Conservation (phyloP, 1,140 invertebrate species). For the Drosophila pectinifera region DNA sequence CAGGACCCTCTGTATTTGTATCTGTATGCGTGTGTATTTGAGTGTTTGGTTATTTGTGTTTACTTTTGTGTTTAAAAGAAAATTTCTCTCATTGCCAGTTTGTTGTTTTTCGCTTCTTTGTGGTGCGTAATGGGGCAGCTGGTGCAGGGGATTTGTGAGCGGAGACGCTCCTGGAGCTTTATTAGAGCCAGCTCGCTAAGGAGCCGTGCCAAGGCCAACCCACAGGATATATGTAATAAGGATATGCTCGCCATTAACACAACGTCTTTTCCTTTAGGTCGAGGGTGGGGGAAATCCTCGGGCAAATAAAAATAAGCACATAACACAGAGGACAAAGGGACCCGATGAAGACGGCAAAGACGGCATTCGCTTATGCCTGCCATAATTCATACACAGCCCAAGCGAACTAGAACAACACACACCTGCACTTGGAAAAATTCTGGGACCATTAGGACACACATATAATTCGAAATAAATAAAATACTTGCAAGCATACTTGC, state of each 20-base stretch:
- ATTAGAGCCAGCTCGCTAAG: conserved; percentile 38
- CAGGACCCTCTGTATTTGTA: conserved; percentile 8
- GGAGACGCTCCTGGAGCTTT: conserved; percentile 18
- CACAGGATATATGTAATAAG: conserved; percentile 52
- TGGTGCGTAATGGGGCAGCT: conserved; percentile 52
- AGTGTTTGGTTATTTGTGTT: conserved; percentile 15
- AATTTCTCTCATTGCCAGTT: conserved; percentile 46
- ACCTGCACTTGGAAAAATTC: not conserved
- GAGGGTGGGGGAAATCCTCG: conserved; percentile 53
- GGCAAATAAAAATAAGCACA: conserved; percentile 69
- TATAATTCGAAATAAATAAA: too few species aligned
- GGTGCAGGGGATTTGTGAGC: conserved; percentile 40
- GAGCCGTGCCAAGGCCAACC: conserved; percentile 29
- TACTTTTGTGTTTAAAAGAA: conserved; percentile 57
- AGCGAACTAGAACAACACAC: conserved; percentile 36
- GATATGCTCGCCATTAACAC: conserved; percentile 52
- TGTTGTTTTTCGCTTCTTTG: conserved; percentile 47
- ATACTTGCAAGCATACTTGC: too few species aligned
- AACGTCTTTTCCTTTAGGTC: conserved; percentile 18
- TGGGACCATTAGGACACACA: not conserved
- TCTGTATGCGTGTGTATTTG: conserved; percentile 26
- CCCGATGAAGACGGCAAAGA: not conserved
- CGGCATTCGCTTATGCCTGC: conserved; percentile 61
- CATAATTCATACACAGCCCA: conserved; percentile 62
- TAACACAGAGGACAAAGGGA: conserved; percentile 32